Evolutionary conservation across 2,888 invertebrate species (phyloP), one percentile per base, ranked within the genome.

Genomic region (Liopterus haemorrhoidalis): DNA sequence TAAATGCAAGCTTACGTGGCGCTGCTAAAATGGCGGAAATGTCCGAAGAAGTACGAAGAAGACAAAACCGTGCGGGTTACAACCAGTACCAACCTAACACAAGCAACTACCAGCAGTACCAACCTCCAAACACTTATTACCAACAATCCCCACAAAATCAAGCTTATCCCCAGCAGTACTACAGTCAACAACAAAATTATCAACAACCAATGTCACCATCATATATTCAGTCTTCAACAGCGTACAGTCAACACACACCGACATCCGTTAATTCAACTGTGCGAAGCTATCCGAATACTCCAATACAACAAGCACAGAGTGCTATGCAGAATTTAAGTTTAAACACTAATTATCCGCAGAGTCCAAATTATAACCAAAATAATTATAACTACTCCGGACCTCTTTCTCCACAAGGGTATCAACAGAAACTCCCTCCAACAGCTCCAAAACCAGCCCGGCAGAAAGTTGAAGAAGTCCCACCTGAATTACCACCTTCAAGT

Each of bases 21-120:
- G 14, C n/a, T n/a, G 82, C 82, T 0, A 82, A 86, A 62, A 70
- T 86, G 46, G 79, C 81, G 3, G 88, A 88, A 66, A 85, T 88
- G 84, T 80, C 85, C 2, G 86, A 90, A 59, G 86, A 89, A 62
- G 81, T 85, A 6, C 67, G 82, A 48, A 68, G 85, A 33, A 64
- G 82, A 12, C 75, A 75, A 53, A 74, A 71, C 50, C 66, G 71
- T 25, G 66, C 40, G 67, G 67, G 24, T 57, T 61, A 45, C 41
- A 53, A 39, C 25, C 41, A 19, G 25, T 54, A 54, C 40, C 57
- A 56, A 22, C 54, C 36, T 14, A 43, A 43, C 22, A 25, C 33
- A 4, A 40, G 40, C 18, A 43, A 43, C 14, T 45, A 55, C 36
- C 55, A 54, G 12, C 57, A 58, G 20, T 55, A 55, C 31, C 51